Evolutionary conservation across 2,888 invertebrate genomes (phyloP).

Genomic region (Sarcophaga subvicina): DNA sequence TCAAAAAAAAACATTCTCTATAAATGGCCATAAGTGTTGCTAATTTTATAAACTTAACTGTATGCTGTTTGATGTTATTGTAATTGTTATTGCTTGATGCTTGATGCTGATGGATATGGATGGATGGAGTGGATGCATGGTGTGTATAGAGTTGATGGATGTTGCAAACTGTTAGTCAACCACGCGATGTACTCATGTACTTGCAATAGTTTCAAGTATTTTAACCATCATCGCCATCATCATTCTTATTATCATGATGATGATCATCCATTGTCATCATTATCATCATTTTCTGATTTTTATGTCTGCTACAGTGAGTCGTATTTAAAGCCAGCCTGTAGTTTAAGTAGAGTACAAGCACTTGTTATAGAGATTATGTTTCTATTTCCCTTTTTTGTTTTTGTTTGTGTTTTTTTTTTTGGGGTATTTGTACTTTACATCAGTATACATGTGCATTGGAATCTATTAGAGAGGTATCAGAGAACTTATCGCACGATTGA

Average conservation of each 20-base stretch:
- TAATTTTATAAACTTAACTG: conserved; percentile 30
- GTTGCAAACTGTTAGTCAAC: neutral
- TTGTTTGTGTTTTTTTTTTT: no score
- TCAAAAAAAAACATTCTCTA: neutral
- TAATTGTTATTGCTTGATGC: conserved; percentile 40
- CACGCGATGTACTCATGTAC: neutral
- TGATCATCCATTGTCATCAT: neutral
- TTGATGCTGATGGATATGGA: conserved; percentile 29
- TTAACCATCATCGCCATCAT: conserved; percentile 30
- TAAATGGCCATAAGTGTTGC: neutral
- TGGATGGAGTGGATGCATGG: conserved; percentile 9
- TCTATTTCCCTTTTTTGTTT: neutral
- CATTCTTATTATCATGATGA: neutral
- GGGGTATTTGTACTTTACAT: no score
- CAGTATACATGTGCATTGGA: no score
- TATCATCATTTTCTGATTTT: neutral
- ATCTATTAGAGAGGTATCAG: no score
- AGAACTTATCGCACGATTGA: no score
- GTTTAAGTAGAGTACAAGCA: neutral
- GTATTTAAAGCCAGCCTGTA: neutral
- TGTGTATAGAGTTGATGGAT: neutral
- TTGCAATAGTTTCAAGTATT: conserved; percentile 39
- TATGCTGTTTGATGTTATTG: neutral
- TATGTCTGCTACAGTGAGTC: no score
- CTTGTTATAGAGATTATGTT: neutral